Evolutionary conservation across 2,113 vertebrate genomes (phyloP).

Genomic region (Neogale vison): DNA sequence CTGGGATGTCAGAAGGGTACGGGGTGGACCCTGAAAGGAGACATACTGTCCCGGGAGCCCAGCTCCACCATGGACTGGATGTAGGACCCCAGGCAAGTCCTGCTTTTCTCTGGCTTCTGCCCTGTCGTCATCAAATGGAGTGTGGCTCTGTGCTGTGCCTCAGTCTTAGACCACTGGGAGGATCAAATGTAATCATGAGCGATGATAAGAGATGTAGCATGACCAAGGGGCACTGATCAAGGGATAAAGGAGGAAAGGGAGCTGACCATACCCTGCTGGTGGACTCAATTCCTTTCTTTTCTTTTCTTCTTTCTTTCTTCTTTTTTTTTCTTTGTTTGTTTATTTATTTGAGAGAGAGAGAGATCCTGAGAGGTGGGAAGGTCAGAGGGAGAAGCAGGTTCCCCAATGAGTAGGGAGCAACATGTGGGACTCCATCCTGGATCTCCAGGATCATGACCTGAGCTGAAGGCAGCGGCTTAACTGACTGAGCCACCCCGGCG

Average conservation of each 20-base stretch:
- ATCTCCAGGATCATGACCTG: too few species aligned
- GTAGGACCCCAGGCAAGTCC: not conserved
- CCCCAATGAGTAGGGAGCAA: too few species aligned
- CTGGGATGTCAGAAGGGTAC: not conserved
- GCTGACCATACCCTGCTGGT: not conserved
- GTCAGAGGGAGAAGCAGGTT: too few species aligned
- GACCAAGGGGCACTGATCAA: not conserved
- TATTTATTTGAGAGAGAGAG: too few species aligned
- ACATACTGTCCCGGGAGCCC: too few species aligned
- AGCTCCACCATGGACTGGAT: not conserved
- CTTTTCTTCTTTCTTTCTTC: not conserved
- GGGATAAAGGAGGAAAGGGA: not conserved
- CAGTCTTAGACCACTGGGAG: not conserved
- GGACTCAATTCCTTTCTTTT: not conserved
- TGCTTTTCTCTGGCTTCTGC: not conserved
- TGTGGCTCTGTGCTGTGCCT: not conserved
- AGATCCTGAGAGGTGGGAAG: too few species aligned
- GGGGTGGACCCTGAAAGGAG: not conserved
- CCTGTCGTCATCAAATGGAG: not conserved
- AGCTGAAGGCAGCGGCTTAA: too few species aligned
- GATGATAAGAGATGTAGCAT: not conserved
- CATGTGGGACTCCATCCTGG: too few species aligned
- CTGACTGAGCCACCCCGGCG: too few species aligned
- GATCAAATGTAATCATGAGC: not conserved
- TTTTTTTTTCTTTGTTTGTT: too few species aligned